These are phyloP conservation scores for Rattus rattus DNA, from an alignment of 2,113 vertebrate genomes.

Conservation along the genomic window DNA sequence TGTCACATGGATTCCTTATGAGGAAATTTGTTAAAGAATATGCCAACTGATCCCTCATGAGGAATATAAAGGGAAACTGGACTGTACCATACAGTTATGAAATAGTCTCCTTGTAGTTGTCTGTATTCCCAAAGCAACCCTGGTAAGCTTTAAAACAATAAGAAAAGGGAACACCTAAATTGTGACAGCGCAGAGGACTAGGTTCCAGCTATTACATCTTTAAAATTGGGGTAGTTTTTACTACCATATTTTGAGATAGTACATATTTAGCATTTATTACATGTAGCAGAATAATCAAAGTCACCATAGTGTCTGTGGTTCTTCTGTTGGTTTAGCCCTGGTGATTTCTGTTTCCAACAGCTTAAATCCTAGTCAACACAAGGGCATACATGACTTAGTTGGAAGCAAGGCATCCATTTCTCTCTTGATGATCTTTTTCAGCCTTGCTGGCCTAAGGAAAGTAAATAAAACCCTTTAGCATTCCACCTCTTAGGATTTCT, in stretches of 20 bases:
- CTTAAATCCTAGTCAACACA: neutral
- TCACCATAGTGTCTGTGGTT: neutral
- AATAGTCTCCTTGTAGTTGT: neutral
- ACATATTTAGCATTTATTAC: neutral
- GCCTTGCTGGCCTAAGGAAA: neutral
- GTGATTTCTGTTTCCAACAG: neutral
- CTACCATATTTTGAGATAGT: neutral
- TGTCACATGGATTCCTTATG: neutral
- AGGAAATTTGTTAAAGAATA: neutral
- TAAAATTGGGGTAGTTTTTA: neutral
- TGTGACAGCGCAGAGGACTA: neutral
- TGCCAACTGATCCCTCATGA: neutral
- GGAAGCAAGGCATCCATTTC: neutral
- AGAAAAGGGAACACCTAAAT: neutral
- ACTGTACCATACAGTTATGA: neutral
- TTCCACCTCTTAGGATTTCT: neutral
- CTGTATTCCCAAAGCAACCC: neutral
- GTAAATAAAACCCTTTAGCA: neutral
- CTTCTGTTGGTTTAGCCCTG: neutral
- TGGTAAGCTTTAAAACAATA: neutral
- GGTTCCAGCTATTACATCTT: neutral
- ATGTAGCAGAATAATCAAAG: neutral
- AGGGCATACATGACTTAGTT: neutral
- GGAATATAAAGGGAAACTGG: neutral
- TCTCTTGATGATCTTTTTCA: neutral